These are phyloP conservation scores for Manis crassicaudata DNA, from an alignment of 2,797 vertebrate genomes.

Conservation along the genomic window DNA sequence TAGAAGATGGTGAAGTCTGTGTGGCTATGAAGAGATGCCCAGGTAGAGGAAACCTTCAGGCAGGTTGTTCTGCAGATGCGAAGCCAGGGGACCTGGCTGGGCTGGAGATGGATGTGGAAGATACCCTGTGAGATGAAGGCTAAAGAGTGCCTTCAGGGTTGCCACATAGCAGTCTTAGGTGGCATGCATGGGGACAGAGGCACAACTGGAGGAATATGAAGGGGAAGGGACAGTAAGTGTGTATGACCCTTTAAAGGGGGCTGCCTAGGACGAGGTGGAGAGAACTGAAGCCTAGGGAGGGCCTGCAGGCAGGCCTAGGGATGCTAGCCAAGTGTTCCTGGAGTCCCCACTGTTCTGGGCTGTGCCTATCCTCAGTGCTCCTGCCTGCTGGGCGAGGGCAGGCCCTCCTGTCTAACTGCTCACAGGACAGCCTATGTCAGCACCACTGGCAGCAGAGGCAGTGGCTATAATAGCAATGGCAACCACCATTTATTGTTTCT, in stretches of 20 bases:
- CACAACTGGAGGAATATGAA: neutral
- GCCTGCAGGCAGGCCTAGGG: neutral
- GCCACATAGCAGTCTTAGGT: neutral
- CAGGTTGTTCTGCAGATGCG: neutral
- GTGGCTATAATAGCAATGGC: neutral
- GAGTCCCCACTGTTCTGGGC: neutral
- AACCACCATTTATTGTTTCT: neutral
- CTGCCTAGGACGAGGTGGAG: neutral
- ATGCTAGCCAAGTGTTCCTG: neutral
- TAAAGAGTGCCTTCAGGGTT: neutral
- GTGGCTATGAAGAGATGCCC: neutral
- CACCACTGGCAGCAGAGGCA: rapidly evolving
- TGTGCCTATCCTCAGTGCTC: neutral
- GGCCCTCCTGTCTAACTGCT: neutral
- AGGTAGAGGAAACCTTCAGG: neutral
- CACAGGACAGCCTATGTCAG: neutral
- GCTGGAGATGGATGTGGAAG: neutral
- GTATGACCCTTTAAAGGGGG: neutral
- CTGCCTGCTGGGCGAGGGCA: neutral
- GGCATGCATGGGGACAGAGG: neutral
- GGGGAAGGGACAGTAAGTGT: neutral
- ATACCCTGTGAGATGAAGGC: no score
- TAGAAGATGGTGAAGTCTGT: neutral
- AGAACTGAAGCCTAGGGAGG: neutral
- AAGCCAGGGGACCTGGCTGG: neutral